phyloP scores from a whole-genome alignment of 2,797 vertebrate species.

The Alfaro cultratus region DNA sequence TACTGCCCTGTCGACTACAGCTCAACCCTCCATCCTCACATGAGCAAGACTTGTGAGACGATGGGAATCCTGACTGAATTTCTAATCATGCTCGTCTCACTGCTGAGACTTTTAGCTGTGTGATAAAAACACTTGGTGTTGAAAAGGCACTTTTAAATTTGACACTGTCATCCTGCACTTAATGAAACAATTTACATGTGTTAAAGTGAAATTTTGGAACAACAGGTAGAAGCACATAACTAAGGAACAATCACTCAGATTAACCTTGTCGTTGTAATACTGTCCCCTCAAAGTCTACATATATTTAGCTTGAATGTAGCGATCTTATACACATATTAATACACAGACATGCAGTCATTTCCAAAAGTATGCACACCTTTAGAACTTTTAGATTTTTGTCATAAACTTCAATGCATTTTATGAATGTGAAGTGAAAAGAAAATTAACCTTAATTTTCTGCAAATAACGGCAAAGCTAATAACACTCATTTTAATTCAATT shows the following conservation, averaged over 20 bases:
- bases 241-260: constrained; percentile 26
- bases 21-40: constrained; percentile 3
- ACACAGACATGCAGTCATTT: background rate
- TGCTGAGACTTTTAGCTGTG: constrained; percentile 57
- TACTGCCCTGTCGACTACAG: constrained; percentile 7
- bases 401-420: background rate
- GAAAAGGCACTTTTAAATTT: constrained; percentile 63
- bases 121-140: constrained; percentile 53
- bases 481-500: background rate
- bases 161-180: constrained; percentile 69
- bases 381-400: background rate
- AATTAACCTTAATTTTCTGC: background rate
- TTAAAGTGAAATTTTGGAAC: constrained; percentile 42
- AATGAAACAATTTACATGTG: constrained; percentile 40
- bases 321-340: constrained; percentile 44
- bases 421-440: background rate
- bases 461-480: background rate
- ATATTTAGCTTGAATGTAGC: constrained; percentile 73
- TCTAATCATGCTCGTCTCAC: constrained; percentile 47
- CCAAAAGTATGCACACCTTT: background rate
- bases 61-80: constrained; percentile 49
- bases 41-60: constrained; percentile 30
- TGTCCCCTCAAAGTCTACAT: constrained; percentile 23
- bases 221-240: constrained; percentile 68
- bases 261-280: constrained; percentile 32